These are phyloP conservation scores for Stenotaenia linearis DNA, from an alignment of 2,888 invertebrate species.

Conservation along the genomic window DNA sequence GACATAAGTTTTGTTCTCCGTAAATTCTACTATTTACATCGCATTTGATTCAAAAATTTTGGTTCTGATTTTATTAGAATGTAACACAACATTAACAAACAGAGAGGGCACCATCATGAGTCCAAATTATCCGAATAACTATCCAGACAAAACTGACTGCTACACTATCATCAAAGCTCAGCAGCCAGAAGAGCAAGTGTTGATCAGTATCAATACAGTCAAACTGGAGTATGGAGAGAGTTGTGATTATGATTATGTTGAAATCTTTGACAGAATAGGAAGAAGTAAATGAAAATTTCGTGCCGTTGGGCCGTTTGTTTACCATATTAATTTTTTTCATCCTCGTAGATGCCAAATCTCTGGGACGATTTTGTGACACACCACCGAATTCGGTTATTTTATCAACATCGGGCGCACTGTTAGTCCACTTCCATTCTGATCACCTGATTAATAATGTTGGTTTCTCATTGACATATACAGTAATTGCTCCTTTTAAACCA, in stretches of 20 bases:
- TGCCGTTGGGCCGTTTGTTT: too few species aligned
- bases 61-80: slow-evolving; percentile 35
- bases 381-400: slow-evolving; percentile 5
- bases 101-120: slow-evolving; percentile 36
- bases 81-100: slow-evolving; percentile 35
- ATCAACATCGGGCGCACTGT: slow-evolving; percentile 33
- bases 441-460: slow-evolving; percentile 38
- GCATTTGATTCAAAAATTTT: too few species aligned
- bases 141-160: slow-evolving; percentile 40
- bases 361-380: slow-evolving; percentile 35
- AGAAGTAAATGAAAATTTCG: too few species aligned
- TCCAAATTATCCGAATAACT: slow-evolving; percentile 39
- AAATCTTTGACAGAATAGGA: slow-evolving; percentile 39
- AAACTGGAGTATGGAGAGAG: slow-evolving; percentile 38
- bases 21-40: too few species aligned
- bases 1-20: too few species aligned
- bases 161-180: slow-evolving; percentile 37
- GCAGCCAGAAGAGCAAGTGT: slow-evolving; percentile 33
- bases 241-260: slow-evolving; percentile 40
- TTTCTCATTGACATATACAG: slow-evolving; percentile 36
- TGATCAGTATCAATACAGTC: slow-evolving; percentile 37
- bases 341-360: background rate
- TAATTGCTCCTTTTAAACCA: background rate
- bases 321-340: too few species aligned
- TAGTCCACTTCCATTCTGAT: slow-evolving; percentile 40